Conservation (phyloP, 2,888 invertebrate genomes). For the Bugulina stolonifera region DNA sequence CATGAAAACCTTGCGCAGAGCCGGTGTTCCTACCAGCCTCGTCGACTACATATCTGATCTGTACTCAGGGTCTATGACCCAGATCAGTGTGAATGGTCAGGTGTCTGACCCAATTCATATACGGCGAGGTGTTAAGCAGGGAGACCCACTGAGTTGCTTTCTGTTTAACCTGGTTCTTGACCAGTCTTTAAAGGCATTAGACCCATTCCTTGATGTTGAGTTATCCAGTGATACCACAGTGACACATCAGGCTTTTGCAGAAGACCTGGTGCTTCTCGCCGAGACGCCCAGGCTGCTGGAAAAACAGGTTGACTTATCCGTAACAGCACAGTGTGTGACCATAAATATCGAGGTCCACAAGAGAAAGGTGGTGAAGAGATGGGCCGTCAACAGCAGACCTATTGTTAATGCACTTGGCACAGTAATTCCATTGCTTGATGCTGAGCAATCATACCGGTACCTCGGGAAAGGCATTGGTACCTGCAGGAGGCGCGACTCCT, state of each 20-base stretch:
- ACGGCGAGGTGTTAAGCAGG: constrained; percentile 6
- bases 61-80: background rate
- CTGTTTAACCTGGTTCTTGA: constrained; percentile 22
- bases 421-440: background rate
- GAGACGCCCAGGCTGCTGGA: background rate
- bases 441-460: background rate
- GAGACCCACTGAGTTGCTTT: constrained; percentile 19
- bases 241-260: background rate
- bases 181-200: background rate
- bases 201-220: background rate
- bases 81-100: background rate
- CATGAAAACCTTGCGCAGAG: background rate
- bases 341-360: background rate
- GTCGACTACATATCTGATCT: background rate
- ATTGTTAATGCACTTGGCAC: background rate
- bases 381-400: background rate
- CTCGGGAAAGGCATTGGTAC: background rate
- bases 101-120: background rate
- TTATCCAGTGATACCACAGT: background rate
- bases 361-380: background rate
- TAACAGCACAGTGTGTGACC: background rate
- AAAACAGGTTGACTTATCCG: background rate
- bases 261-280: constrained; percentile 6
- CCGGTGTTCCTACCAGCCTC: background rate
- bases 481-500: background rate